Evolutionary conservation across 92 coral and sea anemone genomes (phyloP).

Genomic region (Siderastrea radians): DNA sequence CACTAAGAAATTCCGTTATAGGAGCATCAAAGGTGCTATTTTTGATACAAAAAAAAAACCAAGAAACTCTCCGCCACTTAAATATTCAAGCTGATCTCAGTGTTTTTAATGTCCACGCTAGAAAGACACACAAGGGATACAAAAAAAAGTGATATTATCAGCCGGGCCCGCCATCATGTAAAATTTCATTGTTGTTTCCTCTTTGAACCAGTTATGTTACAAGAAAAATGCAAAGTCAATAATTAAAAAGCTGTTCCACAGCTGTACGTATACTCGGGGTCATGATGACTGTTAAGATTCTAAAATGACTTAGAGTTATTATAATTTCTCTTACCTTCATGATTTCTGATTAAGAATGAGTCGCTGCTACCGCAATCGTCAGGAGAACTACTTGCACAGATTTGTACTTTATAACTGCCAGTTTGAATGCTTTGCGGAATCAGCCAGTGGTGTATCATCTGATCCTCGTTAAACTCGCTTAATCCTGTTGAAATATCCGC

Average conservation of each 20-base stretch:
- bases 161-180: no score
- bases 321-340: constrained; percentile 50
- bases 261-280: background rate
- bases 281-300: constrained; percentile 1
- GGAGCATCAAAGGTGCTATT: no score
- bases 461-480: constrained; percentile 74
- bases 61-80: no score
- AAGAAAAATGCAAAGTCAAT: no score
- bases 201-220: no score
- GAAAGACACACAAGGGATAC: no score
- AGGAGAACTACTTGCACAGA: constrained; percentile 48
- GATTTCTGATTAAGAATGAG: constrained; percentile 55
- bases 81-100: no score
- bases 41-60: no score
- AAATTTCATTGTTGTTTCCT: no score
- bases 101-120: no score
- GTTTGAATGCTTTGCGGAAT: constrained; percentile 42
- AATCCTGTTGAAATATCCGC: constrained; percentile 63
- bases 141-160: no score
- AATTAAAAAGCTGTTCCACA: background rate
- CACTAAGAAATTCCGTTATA: no score
- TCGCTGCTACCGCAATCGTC: constrained; percentile 62
- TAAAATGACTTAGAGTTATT: background rate
- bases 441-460: constrained; percentile 75
- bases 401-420: constrained; percentile 67